phyloP scores from a whole-genome alignment of 2,888 invertebrate genomes.

The Hofmannophila pseudospretella region DNA sequence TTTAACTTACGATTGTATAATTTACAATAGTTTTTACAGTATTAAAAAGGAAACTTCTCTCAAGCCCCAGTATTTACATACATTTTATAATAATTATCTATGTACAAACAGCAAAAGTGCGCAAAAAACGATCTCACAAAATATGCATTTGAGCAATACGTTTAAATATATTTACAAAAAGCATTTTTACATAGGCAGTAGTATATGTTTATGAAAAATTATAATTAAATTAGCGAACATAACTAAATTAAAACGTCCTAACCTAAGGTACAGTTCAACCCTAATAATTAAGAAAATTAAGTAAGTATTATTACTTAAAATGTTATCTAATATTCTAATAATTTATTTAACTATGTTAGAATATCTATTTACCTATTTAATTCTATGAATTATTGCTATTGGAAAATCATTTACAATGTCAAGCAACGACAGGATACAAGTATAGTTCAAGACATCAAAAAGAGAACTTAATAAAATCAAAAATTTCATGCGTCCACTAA shows the following conservation, averaged over 20 bases:
- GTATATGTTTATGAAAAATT: conserved; percentile 3
- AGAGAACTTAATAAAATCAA: conserved; percentile 44
- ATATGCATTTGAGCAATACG: conserved; percentile 77
- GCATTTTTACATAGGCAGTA: conserved; percentile 40
- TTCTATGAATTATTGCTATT: conserved; percentile 61
- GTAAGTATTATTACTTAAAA: not conserved
- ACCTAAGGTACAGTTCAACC: not conserved
- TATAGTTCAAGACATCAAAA: conserved; percentile 49
- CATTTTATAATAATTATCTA: conserved; percentile 51
- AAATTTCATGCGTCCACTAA: conserved; percentile 18
- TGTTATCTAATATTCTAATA: conserved; percentile 2
- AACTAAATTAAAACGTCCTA: not conserved
- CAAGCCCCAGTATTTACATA: conserved; percentile 49
- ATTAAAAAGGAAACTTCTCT: conserved; percentile 47
- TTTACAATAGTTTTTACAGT: conserved; percentile 28
- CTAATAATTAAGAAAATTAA: not conserved
- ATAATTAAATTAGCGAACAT: conserved; percentile 1
- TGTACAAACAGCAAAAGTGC: conserved; percentile 75
- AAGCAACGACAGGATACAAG: conserved; percentile 30
- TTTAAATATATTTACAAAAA: conserved; percentile 71
- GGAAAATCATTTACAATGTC: conserved; percentile 46
- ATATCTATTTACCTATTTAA: conserved; percentile 29
- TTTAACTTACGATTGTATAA: conserved; percentile 42
- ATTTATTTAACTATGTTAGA: conserved; percentile 7
- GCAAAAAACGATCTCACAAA: conserved; percentile 75